A percentile compares a stretch with the other conserved stretches of the same genome.
These are phyloP conservation scores for Labeo rohita DNA, from an alignment of 2,113 vertebrate species.

Conservation along the genomic window DNA sequence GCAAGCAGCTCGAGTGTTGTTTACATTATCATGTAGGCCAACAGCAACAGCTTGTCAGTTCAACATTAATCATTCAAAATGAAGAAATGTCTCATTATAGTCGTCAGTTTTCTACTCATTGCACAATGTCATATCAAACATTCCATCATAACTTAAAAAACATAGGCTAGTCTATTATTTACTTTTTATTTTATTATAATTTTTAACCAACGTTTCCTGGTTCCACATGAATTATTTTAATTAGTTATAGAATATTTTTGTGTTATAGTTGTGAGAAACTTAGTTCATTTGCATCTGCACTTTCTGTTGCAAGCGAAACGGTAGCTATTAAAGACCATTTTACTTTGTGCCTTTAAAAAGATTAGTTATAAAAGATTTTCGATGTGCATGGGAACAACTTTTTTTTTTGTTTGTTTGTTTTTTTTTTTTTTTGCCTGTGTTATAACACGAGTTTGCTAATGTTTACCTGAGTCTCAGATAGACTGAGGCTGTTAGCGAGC, in stretches of 20 bases:
- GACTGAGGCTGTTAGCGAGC: constrained; percentile 90
- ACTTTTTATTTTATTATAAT: background rate
- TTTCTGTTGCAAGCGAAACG: background rate
- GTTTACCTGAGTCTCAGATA: constrained; percentile 93
- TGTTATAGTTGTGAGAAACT: background rate
- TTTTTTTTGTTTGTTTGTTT: too few species aligned
- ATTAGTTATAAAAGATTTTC: background rate
- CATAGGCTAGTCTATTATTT: too few species aligned
- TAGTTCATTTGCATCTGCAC: background rate
- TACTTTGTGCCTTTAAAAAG: background rate
- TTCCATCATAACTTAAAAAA: background rate
- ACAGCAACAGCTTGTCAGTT: constrained; percentile 29
- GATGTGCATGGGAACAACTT: background rate
- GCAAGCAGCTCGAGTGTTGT: constrained; percentile 1
- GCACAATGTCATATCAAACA: background rate
- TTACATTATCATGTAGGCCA: constrained; percentile 10
- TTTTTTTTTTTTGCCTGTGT: background rate
- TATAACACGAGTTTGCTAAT: background rate
- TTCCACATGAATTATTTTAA: background rate
- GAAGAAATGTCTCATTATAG: constrained; percentile 1
- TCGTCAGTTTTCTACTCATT: background rate
- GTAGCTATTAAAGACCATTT: background rate
- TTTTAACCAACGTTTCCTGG: background rate
- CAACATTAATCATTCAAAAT: constrained; percentile 16
- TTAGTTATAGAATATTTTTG: background rate